Base-by-base conservation (phyloP, 1,140 invertebrate species). In the Planococcus citri region DNA sequence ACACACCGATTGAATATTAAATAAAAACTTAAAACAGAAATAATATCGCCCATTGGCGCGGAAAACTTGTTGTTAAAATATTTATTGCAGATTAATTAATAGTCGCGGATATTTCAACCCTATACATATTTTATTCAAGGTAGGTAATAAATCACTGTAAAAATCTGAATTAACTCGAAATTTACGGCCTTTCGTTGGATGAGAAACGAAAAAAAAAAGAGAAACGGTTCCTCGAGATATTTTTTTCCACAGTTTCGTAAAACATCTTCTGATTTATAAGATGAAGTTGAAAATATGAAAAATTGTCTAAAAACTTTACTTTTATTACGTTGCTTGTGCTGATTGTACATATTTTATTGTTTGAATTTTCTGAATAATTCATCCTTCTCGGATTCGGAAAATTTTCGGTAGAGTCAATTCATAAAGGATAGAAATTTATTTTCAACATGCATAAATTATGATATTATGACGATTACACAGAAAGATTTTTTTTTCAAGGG, bases 331-430 rank as follows among this genome's bases (percentile, higher is more conserved):
- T 17, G 41, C 41, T 37, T 14, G 33, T 14, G 41, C 41, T 51
- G 41, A 51, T 51, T 51, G 41, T 51, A n/a, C n/a, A n/a, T n/a
- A 51, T 51, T 51, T 51, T 51, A 51, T 51, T 51, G 41, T 51
- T 17, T 51, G 41, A 51, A 51, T 51, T 51, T 51, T 51, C 17
- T 17, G 41, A 51, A 51, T 51, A 51, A 51, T 51, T 51, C 17
- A 51, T 51, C n/a, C n/a, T n/a, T n/a, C n/a, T n/a, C n/a, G n/a
- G n/a, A n/a, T n/a, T n/a, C n/a, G n/a, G n/a, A n/a, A n/a, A n/a
- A n/a, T n/a, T n/a, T n/a, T n/a, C n/a, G n/a, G n/a, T n/a, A n/a
- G n/a, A n/a, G n/a, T n/a, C n/a, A n/a, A n/a, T n/a, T n/a, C n/a
- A n/a, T n/a, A n/a, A n/a, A n/a, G n/a, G n/a, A n/a, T n/a, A n/a